Percentiles rank a stretch among this genome's conserved stretches.
phyloP scores from a whole-genome alignment of 2,113 vertebrate genomes.

The Sterna hirundo region DNA sequence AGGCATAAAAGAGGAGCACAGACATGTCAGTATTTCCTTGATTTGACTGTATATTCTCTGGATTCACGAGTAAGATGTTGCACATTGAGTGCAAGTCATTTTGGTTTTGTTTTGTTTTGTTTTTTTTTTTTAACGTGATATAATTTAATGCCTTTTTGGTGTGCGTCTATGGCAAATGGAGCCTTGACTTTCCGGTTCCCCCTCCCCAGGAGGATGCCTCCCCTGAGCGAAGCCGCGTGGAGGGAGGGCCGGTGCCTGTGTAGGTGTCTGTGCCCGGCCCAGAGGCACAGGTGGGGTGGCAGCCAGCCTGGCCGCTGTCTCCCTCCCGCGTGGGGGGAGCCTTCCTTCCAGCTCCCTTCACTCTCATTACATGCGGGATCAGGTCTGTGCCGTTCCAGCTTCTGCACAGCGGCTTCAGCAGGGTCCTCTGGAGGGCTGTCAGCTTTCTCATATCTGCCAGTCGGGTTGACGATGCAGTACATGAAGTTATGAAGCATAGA shows the following conservation, averaged over 20 bases:
- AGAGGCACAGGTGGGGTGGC: not conserved
- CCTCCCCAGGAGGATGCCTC: not conserved
- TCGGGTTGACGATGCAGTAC: conserved; percentile 59
- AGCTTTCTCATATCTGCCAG: conserved; percentile 65
- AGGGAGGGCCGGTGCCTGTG: not conserved
- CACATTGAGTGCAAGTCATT: not conserved
- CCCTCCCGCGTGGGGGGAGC: not conserved
- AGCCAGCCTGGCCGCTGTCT: conserved; percentile 22
- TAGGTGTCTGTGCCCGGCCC: no score
- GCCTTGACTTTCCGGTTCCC: not conserved
- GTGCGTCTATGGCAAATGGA: not conserved
- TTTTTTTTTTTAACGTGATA: not conserved
- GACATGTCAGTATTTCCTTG: not conserved
- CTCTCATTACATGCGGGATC: conserved; percentile 77
- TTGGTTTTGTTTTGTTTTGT: not conserved
- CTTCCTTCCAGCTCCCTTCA: conserved; percentile 57
- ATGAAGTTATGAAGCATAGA: conserved; percentile 55
- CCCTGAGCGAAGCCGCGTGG: not conserved
- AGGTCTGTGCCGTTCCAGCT: conserved; percentile 73
- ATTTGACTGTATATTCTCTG: not conserved
- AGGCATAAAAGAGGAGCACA: not conserved
- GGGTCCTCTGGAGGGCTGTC: conserved; percentile 69
- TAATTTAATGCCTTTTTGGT: not conserved
- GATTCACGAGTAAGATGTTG: not conserved
- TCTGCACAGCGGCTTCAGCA: conserved; percentile 50